Evolutionary conservation across 2,797 vertebrate species (phyloP).

Genomic region (Melanotaenia nigrans): DNA sequence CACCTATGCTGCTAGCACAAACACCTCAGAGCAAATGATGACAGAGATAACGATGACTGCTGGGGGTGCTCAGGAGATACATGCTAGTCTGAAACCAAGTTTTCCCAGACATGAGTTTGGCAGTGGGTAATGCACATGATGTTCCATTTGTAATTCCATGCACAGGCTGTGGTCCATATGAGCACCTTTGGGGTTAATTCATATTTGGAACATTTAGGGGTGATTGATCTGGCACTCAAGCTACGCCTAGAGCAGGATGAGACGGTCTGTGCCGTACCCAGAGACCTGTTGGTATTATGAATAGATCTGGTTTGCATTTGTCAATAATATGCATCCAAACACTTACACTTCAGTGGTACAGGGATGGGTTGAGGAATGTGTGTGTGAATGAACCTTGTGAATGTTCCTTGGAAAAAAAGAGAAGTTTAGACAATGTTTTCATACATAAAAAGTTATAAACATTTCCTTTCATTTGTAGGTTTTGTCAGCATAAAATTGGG

Average conservation of each 20-base stretch:
- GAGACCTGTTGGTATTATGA: constrained; percentile 70
- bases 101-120: constrained; percentile 26
- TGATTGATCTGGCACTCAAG: constrained; percentile 75
- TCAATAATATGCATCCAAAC: constrained; percentile 72
- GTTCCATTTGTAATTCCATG: constrained; percentile 45
- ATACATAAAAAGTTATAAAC: not conserved
- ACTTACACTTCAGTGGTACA: constrained; percentile 37
- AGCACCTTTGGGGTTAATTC: constrained; percentile 65
- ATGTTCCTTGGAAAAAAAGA: constrained; percentile 4
- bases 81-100: constrained; percentile 22
- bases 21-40: constrained; percentile 58
- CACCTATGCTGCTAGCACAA: constrained; percentile 53
- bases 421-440: not conserved
- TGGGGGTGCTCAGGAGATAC: constrained; percentile 28
- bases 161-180: constrained; percentile 41
- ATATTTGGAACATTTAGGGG: constrained; percentile 76
- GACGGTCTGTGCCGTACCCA: constrained; percentile 41
- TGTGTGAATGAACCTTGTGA: not conserved
- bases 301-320: constrained; percentile 69
- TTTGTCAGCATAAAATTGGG: not conserved
- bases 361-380: constrained; percentile 30
- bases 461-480: not conserved
- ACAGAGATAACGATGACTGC: constrained; percentile 56
- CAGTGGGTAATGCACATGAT: constrained; percentile 36
- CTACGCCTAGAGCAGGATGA: constrained; percentile 45